Base-by-base conservation (phyloP, 30 jellyfish, hydroid and myxozoan genomes). In the Pelagia noctiluca region DNA sequence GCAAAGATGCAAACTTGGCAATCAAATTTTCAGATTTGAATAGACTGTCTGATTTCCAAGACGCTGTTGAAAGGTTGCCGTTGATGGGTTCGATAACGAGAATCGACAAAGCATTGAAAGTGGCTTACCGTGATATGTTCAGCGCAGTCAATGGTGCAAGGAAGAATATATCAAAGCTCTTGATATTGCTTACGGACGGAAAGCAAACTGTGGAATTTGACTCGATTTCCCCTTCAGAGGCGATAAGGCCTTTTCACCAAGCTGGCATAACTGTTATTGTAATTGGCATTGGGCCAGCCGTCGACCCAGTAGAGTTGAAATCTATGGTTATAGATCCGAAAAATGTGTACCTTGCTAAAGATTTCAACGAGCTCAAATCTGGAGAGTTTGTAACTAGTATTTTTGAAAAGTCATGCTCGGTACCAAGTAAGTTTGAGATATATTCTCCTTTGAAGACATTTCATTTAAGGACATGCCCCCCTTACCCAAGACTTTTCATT, bases 171-270 rank as follows among this genome's bases (percentile, higher is more conserved):
- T 50, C 88, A 12, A 93, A 86, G 57, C 89, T 93, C 34, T 62
- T 93, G 24, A 63, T 93, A 13, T 71, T 93, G 68, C 34, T 93
- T 84, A 93, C 98, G 13, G 98, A 93, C 50, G 98, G 98, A 63
- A 62, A 87, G 46, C 98, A 93, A 70, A 85, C 98, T 0, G 91
- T 62, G 24, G 91, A 52, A 47, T 60, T 37, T 21, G 96, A 71
- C 33, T 82, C 98, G 11, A 87, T 85, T 13, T 53, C 47, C 30
- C 98, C 98, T 22, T 84, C 90, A 19, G 82, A 49, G 3, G 94
- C 93, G 2, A 93, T 68, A 31, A 50, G 49, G 54, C 96, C 94
- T 1, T 83, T 91, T 49, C 95, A 90, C 63, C 50, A 54, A 28
- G 84, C 46, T 11, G 90, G 82, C 18, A 70, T 85, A 35, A 80